Conservation (phyloP, 2,797 vertebrate species). For the Sebastes vulpes region DNA sequence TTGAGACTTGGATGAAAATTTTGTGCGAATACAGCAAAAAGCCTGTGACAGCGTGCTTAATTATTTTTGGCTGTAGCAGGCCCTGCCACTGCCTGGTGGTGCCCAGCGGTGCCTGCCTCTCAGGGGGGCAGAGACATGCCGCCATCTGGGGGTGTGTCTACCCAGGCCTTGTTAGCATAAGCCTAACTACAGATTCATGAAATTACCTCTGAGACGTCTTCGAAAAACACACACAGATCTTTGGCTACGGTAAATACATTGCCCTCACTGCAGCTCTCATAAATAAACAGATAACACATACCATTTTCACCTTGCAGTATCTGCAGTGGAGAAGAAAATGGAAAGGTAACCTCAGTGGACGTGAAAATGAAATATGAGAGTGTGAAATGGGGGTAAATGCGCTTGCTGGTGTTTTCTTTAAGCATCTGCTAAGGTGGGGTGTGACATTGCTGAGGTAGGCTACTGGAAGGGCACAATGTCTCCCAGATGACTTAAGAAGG, state of each 20-base stretch:
- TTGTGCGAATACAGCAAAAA: slow-evolving; percentile 86
- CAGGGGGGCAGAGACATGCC: slow-evolving; percentile 65
- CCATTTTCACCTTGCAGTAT: slow-evolving; percentile 73
- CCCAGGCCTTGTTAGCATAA: slow-evolving; percentile 77
- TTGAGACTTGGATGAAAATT: slow-evolving; percentile 83
- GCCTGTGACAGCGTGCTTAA: slow-evolving; percentile 84
- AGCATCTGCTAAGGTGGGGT: slow-evolving; percentile 80
- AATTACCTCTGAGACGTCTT: slow-evolving; percentile 73
- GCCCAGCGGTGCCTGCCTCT: slow-evolving; percentile 77
- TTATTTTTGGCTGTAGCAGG: slow-evolving; percentile 85
- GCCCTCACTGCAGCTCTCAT: slow-evolving; percentile 58
- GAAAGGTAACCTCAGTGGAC: slow-evolving; percentile 74
- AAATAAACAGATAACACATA: slow-evolving; percentile 76
- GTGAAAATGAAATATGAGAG: slow-evolving; percentile 81
- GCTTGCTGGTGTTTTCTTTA: slow-evolving; percentile 79
- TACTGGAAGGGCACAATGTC: slow-evolving; percentile 76
- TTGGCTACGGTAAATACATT: slow-evolving; percentile 60
- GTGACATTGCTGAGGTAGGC: slow-evolving; percentile 82
- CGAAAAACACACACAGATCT: slow-evolving; percentile 64
- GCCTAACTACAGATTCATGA: slow-evolving; percentile 69
- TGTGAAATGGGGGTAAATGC: slow-evolving; percentile 83
- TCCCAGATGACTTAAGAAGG: slow-evolving; percentile 73
- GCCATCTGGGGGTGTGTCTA: slow-evolving; percentile 77
- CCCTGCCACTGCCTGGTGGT: slow-evolving; percentile 74
- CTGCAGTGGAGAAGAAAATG: slow-evolving; percentile 71